Evolutionary conservation across 1,140 invertebrate species (phyloP).

Genomic region (Cotesia typhae): DNA sequence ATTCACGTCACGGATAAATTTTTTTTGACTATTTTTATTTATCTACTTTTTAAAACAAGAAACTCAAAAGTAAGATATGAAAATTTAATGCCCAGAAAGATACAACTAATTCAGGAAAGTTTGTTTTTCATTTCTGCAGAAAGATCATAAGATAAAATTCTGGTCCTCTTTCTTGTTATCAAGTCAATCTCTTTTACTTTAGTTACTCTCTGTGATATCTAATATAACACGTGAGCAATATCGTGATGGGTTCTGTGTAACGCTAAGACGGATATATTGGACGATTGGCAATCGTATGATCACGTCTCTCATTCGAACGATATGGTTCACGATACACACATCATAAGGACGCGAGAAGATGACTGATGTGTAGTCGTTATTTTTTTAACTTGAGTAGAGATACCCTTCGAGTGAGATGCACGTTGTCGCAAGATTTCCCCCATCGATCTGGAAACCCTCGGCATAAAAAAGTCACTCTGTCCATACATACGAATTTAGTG

Average conservation of each 20-base stretch:
- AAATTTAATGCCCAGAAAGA: too few relatives aligned
- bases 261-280: too few relatives aligned
- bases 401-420: too few relatives aligned
- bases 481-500: background rate
- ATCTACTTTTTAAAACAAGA: too few relatives aligned
- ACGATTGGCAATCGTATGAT: too few relatives aligned
- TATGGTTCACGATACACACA: background rate
- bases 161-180: background rate
- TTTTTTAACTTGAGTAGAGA: too few relatives aligned
- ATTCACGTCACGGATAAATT: too few relatives aligned
- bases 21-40: too few relatives aligned
- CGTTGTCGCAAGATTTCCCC: conserved; percentile 5
- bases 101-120: background rate
- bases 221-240: conserved; percentile 36
- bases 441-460: background rate
- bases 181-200: background rate
- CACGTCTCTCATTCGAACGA: background rate
- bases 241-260: conserved; percentile 7
- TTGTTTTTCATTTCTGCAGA: background rate
- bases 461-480: conserved; percentile 23
- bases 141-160: conserved; percentile 4
- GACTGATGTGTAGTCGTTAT: background rate
- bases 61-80: too few relatives aligned
- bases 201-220: background rate
- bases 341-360: background rate